Conservation (phyloP, 2,113 vertebrate species). For the Sander vitreus region DNA sequence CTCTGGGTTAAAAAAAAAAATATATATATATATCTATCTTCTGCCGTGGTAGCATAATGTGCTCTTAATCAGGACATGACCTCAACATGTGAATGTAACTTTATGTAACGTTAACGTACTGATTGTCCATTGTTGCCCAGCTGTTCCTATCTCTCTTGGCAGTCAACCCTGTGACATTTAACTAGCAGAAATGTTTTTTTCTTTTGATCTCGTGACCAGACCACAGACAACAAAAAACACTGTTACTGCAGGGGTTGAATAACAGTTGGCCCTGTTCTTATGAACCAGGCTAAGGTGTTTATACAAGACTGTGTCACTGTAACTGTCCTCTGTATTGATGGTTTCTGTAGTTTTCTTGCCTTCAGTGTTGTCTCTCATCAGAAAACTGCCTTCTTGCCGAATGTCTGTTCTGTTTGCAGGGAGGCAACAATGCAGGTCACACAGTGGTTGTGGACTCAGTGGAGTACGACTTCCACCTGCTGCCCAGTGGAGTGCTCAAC, state of each 20-base stretch:
- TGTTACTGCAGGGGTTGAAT: neutral
- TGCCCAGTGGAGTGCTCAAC: conserved; percentile 89
- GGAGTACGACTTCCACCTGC: conserved; percentile 87
- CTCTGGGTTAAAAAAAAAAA: too few species aligned
- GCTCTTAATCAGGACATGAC: neutral
- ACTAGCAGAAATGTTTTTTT: neutral
- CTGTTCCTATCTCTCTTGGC: neutral
- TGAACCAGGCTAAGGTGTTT: neutral
- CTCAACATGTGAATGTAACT: neutral
- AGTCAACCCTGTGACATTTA: neutral
- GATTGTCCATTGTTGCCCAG: neutral
- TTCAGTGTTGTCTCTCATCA: neutral
- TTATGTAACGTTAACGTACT: conserved; percentile 15
- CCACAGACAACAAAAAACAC: too few species aligned
- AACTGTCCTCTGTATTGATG: neutral
- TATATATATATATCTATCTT: neutral
- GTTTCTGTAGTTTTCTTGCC: neutral
- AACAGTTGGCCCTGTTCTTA: neutral
- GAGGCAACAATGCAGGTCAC: conserved; percentile 89
- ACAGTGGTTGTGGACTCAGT: conserved; percentile 86
- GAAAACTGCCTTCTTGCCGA: neutral
- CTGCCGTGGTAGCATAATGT: rapidly evolving
- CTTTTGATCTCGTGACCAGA: too few species aligned
- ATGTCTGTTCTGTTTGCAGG: conserved; percentile 73
- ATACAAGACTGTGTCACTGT: neutral